Evolutionary conservation across 1,140 invertebrate species (phyloP).

Genomic region (Bombyx mori): ASM3026992v2 NC_085120.1:12807501-12808000

Average conservation of each 20-base stretch:
- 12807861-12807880: conserved; percentile 98
- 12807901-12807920: conserved; percentile 94
- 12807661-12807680: conserved; percentile 69
- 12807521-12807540: conserved; percentile 56
- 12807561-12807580: conserved; percentile 60
- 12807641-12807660: conserved; percentile 61
- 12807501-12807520: conserved; percentile 37
- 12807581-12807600: conserved; percentile 24
- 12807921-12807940: conserved; percentile 1
- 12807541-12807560: conserved; percentile 68
- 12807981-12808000: too few species aligned
- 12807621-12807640: conserved; percentile 48
- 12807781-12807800: conserved; percentile 91
- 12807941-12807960: too few species aligned
- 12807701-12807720: conserved; percentile 46
- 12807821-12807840: conserved; percentile 93
- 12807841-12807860: conserved; percentile 93
- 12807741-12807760: conserved; percentile 49
- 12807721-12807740: conserved; percentile 42
- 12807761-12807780: conserved; percentile 64
- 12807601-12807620: conserved; percentile 25
- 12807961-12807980: too few species aligned
- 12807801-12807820: conserved; percentile 94
- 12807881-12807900: conserved; percentile 96
- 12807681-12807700: conserved; percentile 63